Percentiles rank a stretch among this genome's conserved stretches.
Evolutionary conservation across 2,113 vertebrate genomes (phyloP).

Genomic region (Oreocharis arfaki): DNA sequence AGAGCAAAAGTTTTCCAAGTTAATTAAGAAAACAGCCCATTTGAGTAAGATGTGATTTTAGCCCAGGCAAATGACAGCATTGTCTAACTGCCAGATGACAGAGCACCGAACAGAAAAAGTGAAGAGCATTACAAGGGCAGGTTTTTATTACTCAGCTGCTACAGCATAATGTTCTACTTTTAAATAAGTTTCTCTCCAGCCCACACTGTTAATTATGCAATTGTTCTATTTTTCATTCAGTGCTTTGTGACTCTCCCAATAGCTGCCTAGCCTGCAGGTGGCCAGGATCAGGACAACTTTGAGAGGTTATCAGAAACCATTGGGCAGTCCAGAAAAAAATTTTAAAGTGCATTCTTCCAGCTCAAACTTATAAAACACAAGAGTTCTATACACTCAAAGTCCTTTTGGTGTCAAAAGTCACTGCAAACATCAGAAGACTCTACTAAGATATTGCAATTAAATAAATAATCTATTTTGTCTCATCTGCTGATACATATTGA

Average conservation of each 20-base stretch:
- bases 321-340: neutral
- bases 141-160: neutral
- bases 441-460: neutral
- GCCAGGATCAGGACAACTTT: neutral
- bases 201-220: neutral
- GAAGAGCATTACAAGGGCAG: neutral
- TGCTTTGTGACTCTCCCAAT: neutral
- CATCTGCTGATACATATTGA: neutral
- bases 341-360: neutral
- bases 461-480: neutral
- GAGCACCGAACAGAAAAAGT: neutral
- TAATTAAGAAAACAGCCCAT: neutral
- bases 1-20: neutral
- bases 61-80: neutral
- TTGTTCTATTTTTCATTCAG: neutral
- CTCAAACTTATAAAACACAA: neutral
- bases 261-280: neutral
- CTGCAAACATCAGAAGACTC: neutral
- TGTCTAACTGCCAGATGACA: neutral
- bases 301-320: neutral
- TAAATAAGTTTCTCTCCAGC: neutral
- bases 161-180: neutral
- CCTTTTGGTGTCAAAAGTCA: neutral
- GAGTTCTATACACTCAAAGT: neutral
- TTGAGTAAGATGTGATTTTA: neutral